Percentiles rank a stretch among this genome's conserved stretches.
Conservation (phyloP, 1,140 invertebrate species). For the Heliothis virescens region DNA sequence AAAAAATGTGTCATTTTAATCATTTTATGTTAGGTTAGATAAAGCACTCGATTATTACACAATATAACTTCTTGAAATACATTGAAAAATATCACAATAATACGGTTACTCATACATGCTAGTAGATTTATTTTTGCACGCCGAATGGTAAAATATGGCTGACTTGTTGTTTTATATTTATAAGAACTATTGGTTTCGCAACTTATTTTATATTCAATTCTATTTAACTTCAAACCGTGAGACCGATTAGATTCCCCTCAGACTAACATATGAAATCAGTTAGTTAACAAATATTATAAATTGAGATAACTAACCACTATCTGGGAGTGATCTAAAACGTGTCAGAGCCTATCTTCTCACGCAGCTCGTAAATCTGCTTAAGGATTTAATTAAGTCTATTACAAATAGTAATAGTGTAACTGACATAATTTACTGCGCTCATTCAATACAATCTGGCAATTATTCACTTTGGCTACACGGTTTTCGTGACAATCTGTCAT, state of each 20-base stretch:
- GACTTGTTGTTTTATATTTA: too few relatives aligned
- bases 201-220: too few relatives aligned
- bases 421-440: slow-evolving; percentile 36
- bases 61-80: too few relatives aligned
- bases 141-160: too few relatives aligned
- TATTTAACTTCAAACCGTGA: not conserved
- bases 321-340: slow-evolving; percentile 18
- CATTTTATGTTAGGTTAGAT: too few relatives aligned
- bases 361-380: slow-evolving; percentile 28
- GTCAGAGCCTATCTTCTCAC: slow-evolving; percentile 11
- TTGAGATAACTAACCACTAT: slow-evolving; percentile 17
- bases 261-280: not conserved
- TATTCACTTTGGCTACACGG: not conserved
- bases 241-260: not conserved
- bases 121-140: too few relatives aligned
- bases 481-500: slow-evolving; percentile 34
- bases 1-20: too few relatives aligned
- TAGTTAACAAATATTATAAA: slow-evolving; percentile 10
- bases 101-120: too few relatives aligned
- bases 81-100: too few relatives aligned
- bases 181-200: too few relatives aligned
- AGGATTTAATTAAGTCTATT: slow-evolving; percentile 34
- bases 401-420: slow-evolving; percentile 24
- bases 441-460: slow-evolving; percentile 19
- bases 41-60: too few relatives aligned